Evolutionary conservation across 2,113 vertebrate species (phyloP).

Genomic region (Aptenodytes forsteri): DNA sequence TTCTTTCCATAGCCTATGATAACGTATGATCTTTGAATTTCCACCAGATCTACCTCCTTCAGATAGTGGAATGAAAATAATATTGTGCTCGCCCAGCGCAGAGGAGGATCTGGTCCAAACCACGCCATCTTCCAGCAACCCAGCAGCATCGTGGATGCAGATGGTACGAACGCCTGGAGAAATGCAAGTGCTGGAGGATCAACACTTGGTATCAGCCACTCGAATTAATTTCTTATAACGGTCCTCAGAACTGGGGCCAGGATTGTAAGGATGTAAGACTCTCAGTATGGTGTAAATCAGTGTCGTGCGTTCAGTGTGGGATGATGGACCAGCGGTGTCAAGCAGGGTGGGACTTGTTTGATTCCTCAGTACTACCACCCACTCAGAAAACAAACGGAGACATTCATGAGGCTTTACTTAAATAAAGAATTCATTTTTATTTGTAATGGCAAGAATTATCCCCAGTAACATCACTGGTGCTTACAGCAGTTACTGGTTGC

Average conservation of each 20-base stretch:
- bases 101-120: neutral
- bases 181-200: neutral
- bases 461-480: neutral
- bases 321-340: neutral
- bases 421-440: neutral
- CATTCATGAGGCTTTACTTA: neutral
- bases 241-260: neutral
- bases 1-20: slow-evolving; percentile 60
- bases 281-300: neutral
- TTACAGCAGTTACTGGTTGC: neutral
- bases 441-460: neutral
- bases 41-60: slow-evolving; percentile 36
- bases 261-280: neutral
- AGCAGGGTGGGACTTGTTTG: neutral
- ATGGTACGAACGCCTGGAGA: neutral
- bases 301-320: fast-evolving
- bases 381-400: neutral
- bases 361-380: neutral
- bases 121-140: neutral
- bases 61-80: slow-evolving; percentile 16
- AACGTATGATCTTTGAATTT: slow-evolving; percentile 62
- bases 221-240: neutral
- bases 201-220: neutral
- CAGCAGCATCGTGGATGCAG: neutral
- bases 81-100: neutral